Conservation (phyloP, 2,797 vertebrate genomes). For the Pteropus rufus region DNA sequence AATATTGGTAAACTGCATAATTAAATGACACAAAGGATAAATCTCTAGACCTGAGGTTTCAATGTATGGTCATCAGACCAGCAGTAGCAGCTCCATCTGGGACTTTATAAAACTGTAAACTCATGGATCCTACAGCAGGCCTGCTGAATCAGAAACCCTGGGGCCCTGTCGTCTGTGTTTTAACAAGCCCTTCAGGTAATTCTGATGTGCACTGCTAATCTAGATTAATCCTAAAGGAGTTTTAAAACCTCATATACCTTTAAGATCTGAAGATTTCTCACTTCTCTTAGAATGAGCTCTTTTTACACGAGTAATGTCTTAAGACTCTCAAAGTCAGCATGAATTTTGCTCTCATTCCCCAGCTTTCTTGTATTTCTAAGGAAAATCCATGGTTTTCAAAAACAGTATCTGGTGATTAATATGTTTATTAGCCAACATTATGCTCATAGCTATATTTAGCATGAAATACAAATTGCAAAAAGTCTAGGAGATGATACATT, state of each 20-base stretch:
- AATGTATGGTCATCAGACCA: not conserved
- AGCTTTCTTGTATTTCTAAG: not conserved
- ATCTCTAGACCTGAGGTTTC: not conserved
- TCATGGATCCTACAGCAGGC: not conserved
- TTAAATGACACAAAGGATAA: not conserved
- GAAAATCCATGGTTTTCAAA: not conserved
- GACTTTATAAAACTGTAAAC: not conserved
- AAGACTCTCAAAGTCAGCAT: not conserved
- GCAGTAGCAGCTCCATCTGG: not conserved
- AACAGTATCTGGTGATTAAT: not conserved
- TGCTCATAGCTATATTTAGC: not conserved
- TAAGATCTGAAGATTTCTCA: not conserved
- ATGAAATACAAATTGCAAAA: conserved; percentile 13
- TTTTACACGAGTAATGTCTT: not conserved
- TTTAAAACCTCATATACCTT: not conserved
- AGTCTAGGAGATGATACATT: not conserved
- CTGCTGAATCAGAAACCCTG: not conserved
- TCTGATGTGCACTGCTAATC: not conserved
- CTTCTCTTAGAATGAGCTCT: not conserved
- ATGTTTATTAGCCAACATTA: conserved; percentile 2
- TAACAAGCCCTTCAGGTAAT: not conserved
- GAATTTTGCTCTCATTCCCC: not conserved
- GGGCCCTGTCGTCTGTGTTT: not conserved
- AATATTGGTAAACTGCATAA: not conserved
- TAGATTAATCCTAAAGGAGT: not conserved